phyloP scores from a whole-genome alignment of 1,140 invertebrate species.

The Cyclargus thomasi region DNA sequence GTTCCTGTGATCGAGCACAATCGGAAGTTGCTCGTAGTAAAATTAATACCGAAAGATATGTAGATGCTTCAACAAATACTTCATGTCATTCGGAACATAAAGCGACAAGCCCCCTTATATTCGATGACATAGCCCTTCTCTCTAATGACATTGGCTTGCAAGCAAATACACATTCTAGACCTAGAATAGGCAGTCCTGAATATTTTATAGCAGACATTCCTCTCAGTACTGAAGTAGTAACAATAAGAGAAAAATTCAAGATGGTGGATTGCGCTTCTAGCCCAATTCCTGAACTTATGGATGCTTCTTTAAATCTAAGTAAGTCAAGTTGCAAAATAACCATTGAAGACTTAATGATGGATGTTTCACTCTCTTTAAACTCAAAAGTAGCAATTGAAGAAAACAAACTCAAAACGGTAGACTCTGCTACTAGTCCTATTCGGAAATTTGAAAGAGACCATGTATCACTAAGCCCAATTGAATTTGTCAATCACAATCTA shows the following conservation, averaged over 20 bases:
- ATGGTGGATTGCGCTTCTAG: slow-evolving; percentile 24
- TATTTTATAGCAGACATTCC: slow-evolving; percentile 31
- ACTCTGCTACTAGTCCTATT: slow-evolving; percentile 32
- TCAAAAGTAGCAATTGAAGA: slow-evolving; percentile 31
- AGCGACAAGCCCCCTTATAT: slow-evolving; percentile 33
- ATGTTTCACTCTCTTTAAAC: slow-evolving; percentile 25
- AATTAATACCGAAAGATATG: slow-evolving; percentile 24
- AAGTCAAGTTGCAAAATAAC: slow-evolving; percentile 1
- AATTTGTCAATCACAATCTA: neutral
- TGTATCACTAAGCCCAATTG: slow-evolving; percentile 30
- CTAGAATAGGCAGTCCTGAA: slow-evolving; percentile 14
- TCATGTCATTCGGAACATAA: slow-evolving; percentile 21
- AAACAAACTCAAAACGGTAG: slow-evolving; percentile 29
- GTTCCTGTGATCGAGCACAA: slow-evolving; percentile 29
- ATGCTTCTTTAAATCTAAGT: slow-evolving; percentile 30
- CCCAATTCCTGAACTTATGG: slow-evolving; percentile 22
- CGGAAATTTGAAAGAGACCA: slow-evolving; percentile 17
- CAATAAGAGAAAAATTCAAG: slow-evolving; percentile 30
- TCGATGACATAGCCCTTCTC: slow-evolving; percentile 20
- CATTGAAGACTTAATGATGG: slow-evolving; percentile 27
- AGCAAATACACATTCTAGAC: slow-evolving; percentile 5
- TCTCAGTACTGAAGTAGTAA: slow-evolving; percentile 31
- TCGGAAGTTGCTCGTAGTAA: slow-evolving; percentile 22
- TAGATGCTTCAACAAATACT: slow-evolving; percentile 36
- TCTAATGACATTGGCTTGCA: slow-evolving; percentile 14